Percentiles rank a stretch among this genome's conserved stretches.
Evolutionary conservation across 2,888 invertebrate species (phyloP).

Genomic region (Cremastinae sp.): DNA sequence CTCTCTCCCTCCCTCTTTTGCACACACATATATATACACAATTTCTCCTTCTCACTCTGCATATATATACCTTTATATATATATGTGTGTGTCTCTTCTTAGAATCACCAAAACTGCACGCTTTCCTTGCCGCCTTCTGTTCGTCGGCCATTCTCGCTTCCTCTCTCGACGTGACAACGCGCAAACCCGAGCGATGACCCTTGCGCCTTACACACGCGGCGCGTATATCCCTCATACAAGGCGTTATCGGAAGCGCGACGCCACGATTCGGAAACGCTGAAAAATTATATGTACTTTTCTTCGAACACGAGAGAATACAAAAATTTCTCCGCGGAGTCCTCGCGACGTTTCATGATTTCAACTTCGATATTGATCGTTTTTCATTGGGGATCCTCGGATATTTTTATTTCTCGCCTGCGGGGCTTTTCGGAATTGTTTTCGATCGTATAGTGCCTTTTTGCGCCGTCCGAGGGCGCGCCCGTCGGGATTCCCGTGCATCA

Average conservation of each 20-base stretch:
- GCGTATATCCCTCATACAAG: too few species aligned
- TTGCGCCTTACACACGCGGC: constrained; percentile 40
- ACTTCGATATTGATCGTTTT: too few species aligned
- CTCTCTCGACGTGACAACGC: constrained; percentile 61
- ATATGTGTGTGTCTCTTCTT: constrained; percentile 19
- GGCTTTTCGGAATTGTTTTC: too few species aligned
- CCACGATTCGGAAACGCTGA: not conserved
- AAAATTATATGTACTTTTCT: too few species aligned
- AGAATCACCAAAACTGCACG: constrained; percentile 51
- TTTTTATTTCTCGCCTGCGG: too few species aligned
- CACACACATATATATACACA: constrained; percentile 21
- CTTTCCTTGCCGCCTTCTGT: constrained; percentile 40
- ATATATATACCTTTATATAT: too few species aligned
- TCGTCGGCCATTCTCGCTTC: constrained; percentile 49
- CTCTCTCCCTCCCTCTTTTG: constrained; percentile 39
- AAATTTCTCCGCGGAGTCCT: too few species aligned
- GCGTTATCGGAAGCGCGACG: constrained; percentile 52
- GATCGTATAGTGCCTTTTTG: too few species aligned
- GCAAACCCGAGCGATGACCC: constrained; percentile 62
- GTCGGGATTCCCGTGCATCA: constrained; percentile 33
- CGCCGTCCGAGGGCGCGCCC: too few species aligned
- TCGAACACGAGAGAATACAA: too few species aligned
- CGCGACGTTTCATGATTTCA: too few species aligned
- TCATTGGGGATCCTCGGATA: too few species aligned
- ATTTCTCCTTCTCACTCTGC: constrained; percentile 22